Evolutionary conservation across 2,888 invertebrate genomes (phyloP).

Genomic region (Stegana nigrithorax): DNA sequence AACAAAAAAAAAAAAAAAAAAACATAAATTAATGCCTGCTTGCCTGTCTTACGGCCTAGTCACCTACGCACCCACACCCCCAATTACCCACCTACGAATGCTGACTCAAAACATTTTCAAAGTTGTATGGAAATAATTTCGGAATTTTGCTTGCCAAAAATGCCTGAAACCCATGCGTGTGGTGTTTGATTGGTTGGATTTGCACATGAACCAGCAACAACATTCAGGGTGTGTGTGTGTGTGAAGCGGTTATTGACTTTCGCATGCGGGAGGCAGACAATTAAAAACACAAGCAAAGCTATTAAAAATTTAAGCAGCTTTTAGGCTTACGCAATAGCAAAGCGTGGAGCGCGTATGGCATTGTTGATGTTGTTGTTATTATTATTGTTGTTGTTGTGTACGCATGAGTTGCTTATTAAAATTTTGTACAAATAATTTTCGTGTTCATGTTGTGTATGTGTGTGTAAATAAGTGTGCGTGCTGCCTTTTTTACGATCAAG

Average conservation of each 20-base stretch:
- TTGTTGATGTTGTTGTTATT: constrained; percentile 17
- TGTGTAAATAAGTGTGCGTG: neutral
- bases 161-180: too few relatives aligned
- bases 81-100: too few relatives aligned
- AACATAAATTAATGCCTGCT: neutral
- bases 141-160: constrained; percentile 12
- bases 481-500: neutral
- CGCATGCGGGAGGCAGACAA: constrained; percentile 37
- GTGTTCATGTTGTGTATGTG: neutral
- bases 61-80: too few relatives aligned
- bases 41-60: neutral
- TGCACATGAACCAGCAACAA: too few relatives aligned
- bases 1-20: too few relatives aligned
- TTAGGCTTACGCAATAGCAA: constrained; percentile 50
- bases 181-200: too few relatives aligned
- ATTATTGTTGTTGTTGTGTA: neutral
- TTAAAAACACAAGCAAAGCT: constrained; percentile 61
- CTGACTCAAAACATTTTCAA: constrained; percentile 24
- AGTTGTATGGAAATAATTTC: constrained; percentile 22
- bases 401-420: constrained; percentile 5
- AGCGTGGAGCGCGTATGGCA: constrained; percentile 14
- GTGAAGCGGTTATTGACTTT: neutral
- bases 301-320: constrained; percentile 61
- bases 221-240: too few relatives aligned
- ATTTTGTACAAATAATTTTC: neutral